Base-by-base conservation (phyloP, 2,797 vertebrate genomes). In the Distichodus sexfasciatus region DNA sequence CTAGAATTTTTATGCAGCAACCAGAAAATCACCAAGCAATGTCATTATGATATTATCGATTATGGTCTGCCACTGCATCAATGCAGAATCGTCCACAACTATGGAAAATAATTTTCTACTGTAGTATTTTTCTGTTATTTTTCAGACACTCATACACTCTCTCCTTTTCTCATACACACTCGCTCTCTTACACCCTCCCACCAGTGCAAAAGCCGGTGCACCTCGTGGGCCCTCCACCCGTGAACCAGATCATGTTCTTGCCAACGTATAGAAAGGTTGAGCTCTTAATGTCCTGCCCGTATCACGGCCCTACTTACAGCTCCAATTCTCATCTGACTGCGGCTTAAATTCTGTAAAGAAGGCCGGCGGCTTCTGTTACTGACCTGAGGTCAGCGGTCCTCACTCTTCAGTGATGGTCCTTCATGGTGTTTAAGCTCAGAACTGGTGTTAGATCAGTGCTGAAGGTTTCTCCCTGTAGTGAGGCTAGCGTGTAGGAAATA, bases 401-500 rank as follows among this genome's bases (percentile, higher is more conserved):
- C 41, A 47, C n/a, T 54, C 15, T 61, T 24, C 44, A 41, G 11
- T 59, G 33, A 60, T 14, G 7, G 12, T 33, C 14, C 21, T 59
- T 46, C 64, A 31, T 15, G 9, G 35, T 58, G 59, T 43, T 23
- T 12, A 14, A 7, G 31, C 28, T 2, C 17, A 2, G 29, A 11
- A 7, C n/a, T 59, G 36, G 11, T 31, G 23, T 40, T 3, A 9
- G 46, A 41, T 72, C 28, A 35, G 28, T 33, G 12, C 14, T 26
- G 17, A 19, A 54, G 12, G 10, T 9, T 50, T 72, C 12, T 46
- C 19, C 63, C 19, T 15, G 21, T 28, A 50, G 35, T 6, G 57
- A 38, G 44, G 23, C 14, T 11, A 15, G 35, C 12, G 31, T 50
- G 21, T 48, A 40, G 21, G 40, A 53, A 71, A 69, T 71, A 44